Evolutionary conservation across 2,888 invertebrate genomes (phyloP), one percentile per base, ranked within the genome.

Genomic region (Aproaerema taeniolella): DNA sequence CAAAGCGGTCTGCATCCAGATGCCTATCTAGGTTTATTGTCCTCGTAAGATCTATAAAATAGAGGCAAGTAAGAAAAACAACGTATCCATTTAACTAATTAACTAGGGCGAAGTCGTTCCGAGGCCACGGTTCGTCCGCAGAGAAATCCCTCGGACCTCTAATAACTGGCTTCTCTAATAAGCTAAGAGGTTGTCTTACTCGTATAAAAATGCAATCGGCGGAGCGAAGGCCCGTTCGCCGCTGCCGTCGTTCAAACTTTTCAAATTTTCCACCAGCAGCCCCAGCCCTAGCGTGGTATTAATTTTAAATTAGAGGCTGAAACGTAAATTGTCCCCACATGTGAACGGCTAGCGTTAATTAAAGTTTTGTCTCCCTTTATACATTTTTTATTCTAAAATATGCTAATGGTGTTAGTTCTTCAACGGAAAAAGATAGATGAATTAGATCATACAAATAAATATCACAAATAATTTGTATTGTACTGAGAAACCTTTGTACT

Each of bases 201-300:
- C 63, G 70, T 79, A 79, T 76, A 82, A 82, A 83, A 82, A 82
- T 82, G 79, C 81, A 79, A 80, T 80, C 74, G 77, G 61, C 68
- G 66, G 61, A 64, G 68, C 72, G 62, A 57, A 67, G 69, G 70
- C 71, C 59, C 63, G 67, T n/a, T n/a, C n/a, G n/a, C n/a, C n/a
- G n/a, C 55, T 67, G 70, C 64, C 66, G 71, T 77, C 81, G 79
- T 82, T 77, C 58, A 79, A 85, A 85, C 85, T 86, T 86, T 85
- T 83, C 75, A 82, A 82, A 85, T 86, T 82, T 83, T 74, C 83
- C 70, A 72, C 73, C 65, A 67, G n/a, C n/a, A n/a, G 63, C 67
- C 64, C 67, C 60, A 61, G 67, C 68, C 65, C 67, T 60, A 61
- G 67, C 40, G 48, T 42, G 63, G 73, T 74, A 80, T 81, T 79